Percentiles rank a stretch among this genome's conserved stretches.
Evolutionary conservation across 2,888 invertebrate species (phyloP).

Genomic region (Cheilosia vulpina): DNA sequence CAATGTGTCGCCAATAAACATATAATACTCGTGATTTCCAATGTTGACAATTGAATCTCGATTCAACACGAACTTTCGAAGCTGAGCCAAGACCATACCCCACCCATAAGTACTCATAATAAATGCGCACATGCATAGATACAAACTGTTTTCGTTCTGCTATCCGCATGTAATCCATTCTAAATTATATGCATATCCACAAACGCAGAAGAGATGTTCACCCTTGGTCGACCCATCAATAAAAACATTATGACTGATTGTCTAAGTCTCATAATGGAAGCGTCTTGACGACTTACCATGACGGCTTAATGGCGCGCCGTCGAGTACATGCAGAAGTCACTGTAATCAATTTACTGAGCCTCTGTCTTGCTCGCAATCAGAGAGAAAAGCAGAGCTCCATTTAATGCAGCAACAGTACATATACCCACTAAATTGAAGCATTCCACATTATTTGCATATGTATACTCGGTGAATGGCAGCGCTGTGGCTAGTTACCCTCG

Average conservation of each 20-base stretch:
- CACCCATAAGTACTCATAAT: too few relatives aligned
- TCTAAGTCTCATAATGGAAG: conserved; percentile 44
- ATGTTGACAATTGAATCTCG: too few relatives aligned
- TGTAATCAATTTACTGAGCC: conserved; percentile 59
- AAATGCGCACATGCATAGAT: too few relatives aligned
- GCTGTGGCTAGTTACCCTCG: conserved; percentile 46
- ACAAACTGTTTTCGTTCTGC: too few relatives aligned
- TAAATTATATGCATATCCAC: conserved; percentile 3
- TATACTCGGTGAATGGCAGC: not conserved
- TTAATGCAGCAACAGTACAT: conserved; percentile 45
- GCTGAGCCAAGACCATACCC: too few relatives aligned
- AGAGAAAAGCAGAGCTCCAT: conserved; percentile 39
- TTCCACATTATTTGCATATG: conserved; percentile 56
- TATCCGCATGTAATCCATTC: not conserved
- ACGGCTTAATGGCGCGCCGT: conserved; percentile 68
- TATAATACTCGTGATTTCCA: too few relatives aligned
- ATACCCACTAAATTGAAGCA: conserved; percentile 49
- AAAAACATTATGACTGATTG: conserved; percentile 57
- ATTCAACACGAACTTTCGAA: too few relatives aligned
- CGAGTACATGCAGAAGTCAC: conserved; percentile 54
- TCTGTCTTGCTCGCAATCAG: conserved; percentile 42
- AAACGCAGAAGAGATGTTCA: conserved; percentile 17
- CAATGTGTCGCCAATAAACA: too few relatives aligned
- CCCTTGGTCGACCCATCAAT: conserved; percentile 58
- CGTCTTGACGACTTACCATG: conserved; percentile 50